A percentile compares a stretch with the other conserved stretches of the same genome.
phyloP scores from a whole-genome alignment of 2,797 vertebrate genomes.

The Crypturellus tataupa region DNA sequence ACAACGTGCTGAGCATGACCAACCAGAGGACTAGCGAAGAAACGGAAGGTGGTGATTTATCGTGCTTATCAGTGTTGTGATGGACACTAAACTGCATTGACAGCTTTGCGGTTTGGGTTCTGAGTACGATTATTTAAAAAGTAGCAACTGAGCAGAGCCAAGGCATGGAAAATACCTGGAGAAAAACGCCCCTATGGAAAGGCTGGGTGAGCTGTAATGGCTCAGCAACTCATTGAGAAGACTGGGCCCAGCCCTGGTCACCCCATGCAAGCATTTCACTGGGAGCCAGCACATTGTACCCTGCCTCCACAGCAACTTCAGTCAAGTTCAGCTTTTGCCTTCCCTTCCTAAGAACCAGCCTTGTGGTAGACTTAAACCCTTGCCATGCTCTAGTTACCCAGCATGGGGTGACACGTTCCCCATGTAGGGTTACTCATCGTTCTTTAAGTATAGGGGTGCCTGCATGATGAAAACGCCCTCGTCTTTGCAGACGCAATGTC shows the following conservation, averaged over 20 bases:
- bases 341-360: background rate
- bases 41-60: background rate
- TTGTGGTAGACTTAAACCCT: rapidly evolving
- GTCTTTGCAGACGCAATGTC: background rate
- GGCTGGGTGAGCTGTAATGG: background rate
- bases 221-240: background rate
- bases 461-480: background rate
- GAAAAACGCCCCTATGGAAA: background rate
- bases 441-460: background rate
- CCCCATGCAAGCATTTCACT: background rate
- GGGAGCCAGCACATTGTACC: background rate
- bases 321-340: background rate
- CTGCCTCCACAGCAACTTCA: background rate
- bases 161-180: background rate
- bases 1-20: background rate
- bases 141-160: background rate
- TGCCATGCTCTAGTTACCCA: background rate
- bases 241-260: background rate
- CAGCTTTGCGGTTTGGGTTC: background rate
- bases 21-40: background rate
- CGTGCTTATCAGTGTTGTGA: background rate
- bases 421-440: rapidly evolving
- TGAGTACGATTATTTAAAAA: background rate
- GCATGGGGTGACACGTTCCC: rapidly evolving
- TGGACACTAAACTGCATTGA: background rate